These are phyloP conservation scores for Pungitius pungitius DNA, from an alignment of 2,113 vertebrate genomes.

Conservation along the genomic window DNA sequence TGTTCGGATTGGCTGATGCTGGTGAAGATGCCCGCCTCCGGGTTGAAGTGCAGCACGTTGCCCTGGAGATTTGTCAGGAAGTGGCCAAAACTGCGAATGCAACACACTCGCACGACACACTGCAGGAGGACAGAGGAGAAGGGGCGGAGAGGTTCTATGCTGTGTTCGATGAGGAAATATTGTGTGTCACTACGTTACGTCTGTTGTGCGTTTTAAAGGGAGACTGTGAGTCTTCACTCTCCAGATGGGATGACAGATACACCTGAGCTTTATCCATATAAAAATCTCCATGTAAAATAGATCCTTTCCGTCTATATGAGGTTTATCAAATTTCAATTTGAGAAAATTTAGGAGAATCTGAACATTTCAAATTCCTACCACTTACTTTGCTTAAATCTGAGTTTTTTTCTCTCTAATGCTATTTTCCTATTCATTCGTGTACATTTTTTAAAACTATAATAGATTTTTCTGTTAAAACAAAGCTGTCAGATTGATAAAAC, in stretches of 20 bases:
- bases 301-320: neutral
- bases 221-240: too few relatives aligned
- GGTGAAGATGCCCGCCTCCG: constrained; percentile 94
- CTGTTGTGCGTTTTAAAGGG: neutral
- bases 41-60: constrained; percentile 94
- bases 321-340: too few relatives aligned
- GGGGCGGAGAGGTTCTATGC: neutral
- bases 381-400: neutral
- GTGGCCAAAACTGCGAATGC: constrained; percentile 96
- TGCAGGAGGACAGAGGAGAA: constrained; percentile 55
- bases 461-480: neutral
- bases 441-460: neutral
- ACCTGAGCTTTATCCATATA: neutral
- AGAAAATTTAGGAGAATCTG: neutral
- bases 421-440: neutral
- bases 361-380: neutral
- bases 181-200: neutral
- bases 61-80: constrained; percentile 91
- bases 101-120: constrained; percentile 90
- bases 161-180: neutral
- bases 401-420: neutral
- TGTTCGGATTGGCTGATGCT: constrained; percentile 90
- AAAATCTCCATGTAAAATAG: too few relatives aligned
- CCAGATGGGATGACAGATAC: neutral
- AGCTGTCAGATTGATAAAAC: neutral